A percentile compares a stretch with the other conserved stretches of the same genome.
These are phyloP conservation scores for Spilogale gracilis DNA, from an alignment of 2,113 vertebrate genomes.

Conservation along the genomic window DNA sequence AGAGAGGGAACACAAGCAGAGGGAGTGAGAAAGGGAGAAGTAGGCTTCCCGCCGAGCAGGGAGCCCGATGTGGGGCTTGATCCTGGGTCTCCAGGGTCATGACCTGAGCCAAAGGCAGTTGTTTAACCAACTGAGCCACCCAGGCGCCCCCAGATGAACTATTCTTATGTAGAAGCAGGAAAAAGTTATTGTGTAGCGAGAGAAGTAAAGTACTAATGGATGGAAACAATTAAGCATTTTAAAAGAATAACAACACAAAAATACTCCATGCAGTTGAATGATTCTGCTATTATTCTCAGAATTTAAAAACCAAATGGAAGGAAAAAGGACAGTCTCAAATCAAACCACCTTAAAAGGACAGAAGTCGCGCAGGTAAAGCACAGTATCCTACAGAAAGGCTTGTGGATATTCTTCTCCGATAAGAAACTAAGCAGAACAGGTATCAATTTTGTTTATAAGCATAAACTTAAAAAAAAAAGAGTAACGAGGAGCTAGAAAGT, in stretches of 20 bases:
- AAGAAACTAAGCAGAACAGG: not conserved
- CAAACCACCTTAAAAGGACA: not conserved
- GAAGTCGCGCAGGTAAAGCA: not conserved
- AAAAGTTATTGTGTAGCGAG: not conserved
- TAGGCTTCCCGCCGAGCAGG: too few species aligned
- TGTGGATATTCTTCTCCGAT: not conserved
- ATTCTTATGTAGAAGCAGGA: not conserved
- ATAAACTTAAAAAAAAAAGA: not conserved
- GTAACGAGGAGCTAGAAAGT: not conserved
- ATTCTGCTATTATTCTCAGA: not conserved
- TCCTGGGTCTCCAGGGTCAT: too few species aligned
- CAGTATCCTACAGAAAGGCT: not conserved
- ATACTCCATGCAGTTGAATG: not conserved
- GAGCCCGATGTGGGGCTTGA: too few species aligned
- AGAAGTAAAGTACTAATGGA: not conserved
- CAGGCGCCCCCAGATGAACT: not conserved
- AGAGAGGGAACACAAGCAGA: too few species aligned
- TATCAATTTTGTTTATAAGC: not conserved
- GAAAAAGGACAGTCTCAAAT: not conserved
- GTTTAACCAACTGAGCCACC: too few species aligned
- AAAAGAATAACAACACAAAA: not conserved
- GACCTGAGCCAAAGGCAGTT: too few species aligned
- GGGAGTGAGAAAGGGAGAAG: too few species aligned
- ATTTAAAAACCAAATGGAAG: not conserved
- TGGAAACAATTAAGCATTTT: constrained; percentile 8